Base-by-base conservation (phyloP, 2,888 invertebrate genomes). In the Philereme vetulata region DNA sequence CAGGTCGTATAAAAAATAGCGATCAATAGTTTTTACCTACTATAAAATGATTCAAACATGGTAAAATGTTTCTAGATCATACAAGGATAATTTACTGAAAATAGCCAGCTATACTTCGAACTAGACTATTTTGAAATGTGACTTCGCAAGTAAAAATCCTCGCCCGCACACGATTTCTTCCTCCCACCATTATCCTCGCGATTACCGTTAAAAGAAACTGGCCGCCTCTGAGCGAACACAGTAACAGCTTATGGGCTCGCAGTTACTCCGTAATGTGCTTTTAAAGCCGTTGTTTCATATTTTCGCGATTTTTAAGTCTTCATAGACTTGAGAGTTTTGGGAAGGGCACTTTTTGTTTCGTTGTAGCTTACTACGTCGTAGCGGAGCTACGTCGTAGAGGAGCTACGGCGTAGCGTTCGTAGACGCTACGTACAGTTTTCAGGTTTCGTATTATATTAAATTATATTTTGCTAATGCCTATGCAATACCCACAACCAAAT, bases 171-270 rank as follows among this genome's bases (percentile, higher is more conserved):
- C 42, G 50, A 35, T 56, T 53, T 53, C 46, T 50, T 56, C 58
- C 62, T 60, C 55, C 60, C 60, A 56, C 62, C 62, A 66, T 71
- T 69, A 66, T 67, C 65, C 62, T 47, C 43, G 58, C 61, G 66
- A 76, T 80, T 71, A 81, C 65, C 81, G 81, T 83, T 82, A 83
- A 81, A 82, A 78, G 77, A 79, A 82, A 82, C 80, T 81, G 75
- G 76, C 72, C 65, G 66, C 70, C 71, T 67, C 78, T 77, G 77
- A 81, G 74, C 75, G 77, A 53, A 49, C 60, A 55, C 52, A 53
- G 66, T 68, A 61, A 68, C 68, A 65, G 65, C 65, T 68, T 68
- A 68, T 65, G 66, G 65, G 63, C 66, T 66, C 60, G 43, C 54
- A 47, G 62, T 66, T 67, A 65, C 64, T 66, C 45, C 56, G 60